Conservation (phyloP, 2,797 vertebrate genomes). For the Siniperca obscura region DNA sequence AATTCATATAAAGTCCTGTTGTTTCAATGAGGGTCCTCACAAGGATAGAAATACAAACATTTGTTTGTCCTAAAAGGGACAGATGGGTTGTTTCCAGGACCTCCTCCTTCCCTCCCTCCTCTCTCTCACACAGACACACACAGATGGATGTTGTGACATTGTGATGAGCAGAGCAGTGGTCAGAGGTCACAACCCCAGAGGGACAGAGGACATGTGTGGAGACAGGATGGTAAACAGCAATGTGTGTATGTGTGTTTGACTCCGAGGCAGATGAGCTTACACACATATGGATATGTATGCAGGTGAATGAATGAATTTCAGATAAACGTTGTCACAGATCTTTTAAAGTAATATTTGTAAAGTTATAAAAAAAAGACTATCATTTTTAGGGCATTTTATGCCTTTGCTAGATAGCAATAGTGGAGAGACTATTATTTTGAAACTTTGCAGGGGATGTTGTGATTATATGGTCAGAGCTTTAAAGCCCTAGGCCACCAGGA, state of each 20-base stretch:
- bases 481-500: not conserved
- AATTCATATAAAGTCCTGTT: not conserved
- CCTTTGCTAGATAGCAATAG: not conserved
- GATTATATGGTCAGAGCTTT: not conserved
- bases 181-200: conserved; percentile 48
- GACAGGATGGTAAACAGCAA: conserved; percentile 10
- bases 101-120: conserved; percentile 7
- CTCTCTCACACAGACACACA: conserved; percentile 1
- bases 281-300: not conserved
- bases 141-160: conserved; percentile 31
- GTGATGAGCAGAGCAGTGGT: conserved; percentile 50
- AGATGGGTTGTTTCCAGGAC: conserved; percentile 56
- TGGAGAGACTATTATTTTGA: no score
- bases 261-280: not conserved
- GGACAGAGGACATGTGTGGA: conserved; percentile 49
- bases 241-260: conserved; percentile 11
- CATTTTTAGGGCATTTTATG: not conserved
- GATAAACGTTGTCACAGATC: not conserved
- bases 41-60: conserved; percentile 1
- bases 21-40: conserved; percentile 19
- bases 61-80: conserved; percentile 37
- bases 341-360: not conserved
- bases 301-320: not conserved
- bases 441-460: not conserved
- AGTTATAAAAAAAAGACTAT: not conserved